Percentiles rank a stretch among this genome's conserved stretches.
Conservation (phyloP, 2,888 invertebrate genomes). For the Sinotaia quadrata region DNA sequence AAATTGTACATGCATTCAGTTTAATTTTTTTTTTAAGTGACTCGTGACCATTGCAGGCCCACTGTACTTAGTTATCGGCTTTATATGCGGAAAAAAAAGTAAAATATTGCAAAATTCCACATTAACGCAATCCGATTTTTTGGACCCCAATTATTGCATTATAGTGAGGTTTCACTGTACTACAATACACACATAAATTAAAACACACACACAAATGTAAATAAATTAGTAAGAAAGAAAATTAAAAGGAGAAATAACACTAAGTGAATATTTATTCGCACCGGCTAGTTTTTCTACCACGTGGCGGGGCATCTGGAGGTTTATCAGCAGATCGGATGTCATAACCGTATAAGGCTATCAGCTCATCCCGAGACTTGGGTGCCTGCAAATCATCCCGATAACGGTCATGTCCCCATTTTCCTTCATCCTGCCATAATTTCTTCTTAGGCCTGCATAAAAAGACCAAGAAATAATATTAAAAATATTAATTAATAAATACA, state of each 20-base stretch:
- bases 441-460: conserved; percentile 58
- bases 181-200: no score
- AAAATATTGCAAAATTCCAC: no score
- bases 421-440: conserved; percentile 75
- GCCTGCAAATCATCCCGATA: conserved; percentile 85
- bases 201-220: background rate
- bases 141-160: no score
- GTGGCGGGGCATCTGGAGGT: conserved; percentile 62
- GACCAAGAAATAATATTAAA: background rate
- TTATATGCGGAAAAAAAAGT: no score
- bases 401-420: conserved; percentile 89
- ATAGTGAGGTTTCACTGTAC: no score
- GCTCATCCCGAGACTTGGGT: conserved; percentile 88
- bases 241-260: background rate
- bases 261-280: no score
- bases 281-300: conserved; percentile 4
- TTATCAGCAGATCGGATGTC: conserved; percentile 81
- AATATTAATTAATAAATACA: no score
- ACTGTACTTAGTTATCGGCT: no score
- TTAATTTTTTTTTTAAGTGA: no score
- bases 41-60: no score
- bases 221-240: background rate
- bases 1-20: no score
- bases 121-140: no score
- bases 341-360: conserved; percentile 90